phyloP scores from a whole-genome alignment of 2,888 invertebrate species.

The Agrotis segetum region DNA sequence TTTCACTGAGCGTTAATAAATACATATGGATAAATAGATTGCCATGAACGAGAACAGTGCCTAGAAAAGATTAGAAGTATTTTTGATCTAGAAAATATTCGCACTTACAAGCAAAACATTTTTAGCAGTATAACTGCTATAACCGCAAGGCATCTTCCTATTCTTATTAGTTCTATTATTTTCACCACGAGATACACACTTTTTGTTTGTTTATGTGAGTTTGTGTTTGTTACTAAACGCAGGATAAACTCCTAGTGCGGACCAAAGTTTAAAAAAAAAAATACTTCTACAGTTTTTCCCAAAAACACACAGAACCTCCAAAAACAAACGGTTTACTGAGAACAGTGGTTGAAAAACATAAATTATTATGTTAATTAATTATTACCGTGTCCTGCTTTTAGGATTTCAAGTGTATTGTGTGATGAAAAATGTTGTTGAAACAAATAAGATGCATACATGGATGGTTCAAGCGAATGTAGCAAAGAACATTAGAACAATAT shows the following conservation, averaged over 20 bases:
- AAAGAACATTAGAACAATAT: not conserved
- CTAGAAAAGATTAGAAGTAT: no score
- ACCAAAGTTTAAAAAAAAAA: no score
- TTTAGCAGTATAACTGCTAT: constrained; percentile 82
- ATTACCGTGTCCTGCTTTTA: constrained; percentile 79
- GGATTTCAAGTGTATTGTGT: constrained; percentile 76
- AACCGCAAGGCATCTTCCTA: constrained; percentile 86
- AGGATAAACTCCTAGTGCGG: no score
- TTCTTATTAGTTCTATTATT: constrained; percentile 40
- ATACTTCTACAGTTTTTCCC: constrained; percentile 26
- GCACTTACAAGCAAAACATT: constrained; percentile 82
- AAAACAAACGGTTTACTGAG: constrained; percentile 66
- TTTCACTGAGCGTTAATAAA: no score
- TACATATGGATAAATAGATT: no score
- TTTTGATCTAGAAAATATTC: not conserved
- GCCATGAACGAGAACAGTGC: no score
- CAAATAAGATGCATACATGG: constrained; percentile 63
- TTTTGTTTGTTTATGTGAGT: no score
- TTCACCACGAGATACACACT: constrained; percentile 21
- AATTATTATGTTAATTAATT: constrained; percentile 88
- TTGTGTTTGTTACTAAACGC: no score
- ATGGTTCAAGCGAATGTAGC: constrained; percentile 41
- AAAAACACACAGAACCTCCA: constrained; percentile 27
- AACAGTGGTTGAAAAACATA: constrained; percentile 64
- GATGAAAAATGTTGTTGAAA: constrained; percentile 65